Conservation (phyloP, 2,113 vertebrate genomes). For the Falcunculus frontatus region DNA sequence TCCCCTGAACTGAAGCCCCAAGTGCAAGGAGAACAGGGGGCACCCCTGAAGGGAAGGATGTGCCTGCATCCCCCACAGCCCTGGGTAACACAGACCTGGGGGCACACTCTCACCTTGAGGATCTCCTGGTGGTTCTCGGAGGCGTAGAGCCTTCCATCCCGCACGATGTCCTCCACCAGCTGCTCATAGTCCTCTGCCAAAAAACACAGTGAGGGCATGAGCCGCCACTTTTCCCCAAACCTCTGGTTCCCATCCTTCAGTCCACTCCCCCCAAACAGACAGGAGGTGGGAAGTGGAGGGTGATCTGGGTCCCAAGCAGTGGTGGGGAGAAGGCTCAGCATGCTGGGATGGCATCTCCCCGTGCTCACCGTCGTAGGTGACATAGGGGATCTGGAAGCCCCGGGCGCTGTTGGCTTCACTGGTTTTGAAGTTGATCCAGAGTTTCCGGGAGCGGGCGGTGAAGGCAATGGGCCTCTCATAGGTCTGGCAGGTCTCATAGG, state of each 20-base stretch:
- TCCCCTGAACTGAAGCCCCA: neutral
- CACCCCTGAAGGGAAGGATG: fast-evolving
- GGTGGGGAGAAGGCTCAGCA: neutral
- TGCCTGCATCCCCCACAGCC: neutral
- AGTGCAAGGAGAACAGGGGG: neutral
- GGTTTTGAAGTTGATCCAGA: conserved; percentile 98
- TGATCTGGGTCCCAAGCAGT: fast-evolving
- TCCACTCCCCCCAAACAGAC: too few relatives aligned
- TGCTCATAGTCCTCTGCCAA: conserved; percentile 93
- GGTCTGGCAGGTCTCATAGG: conserved; percentile 97
- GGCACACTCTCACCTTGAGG: conserved; percentile 80
- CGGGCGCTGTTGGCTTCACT: conserved; percentile 93
- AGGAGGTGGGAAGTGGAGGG: neutral
- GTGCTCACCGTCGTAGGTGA: conserved; percentile 90
- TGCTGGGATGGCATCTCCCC: fast-evolving
- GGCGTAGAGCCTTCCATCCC: conserved; percentile 93
- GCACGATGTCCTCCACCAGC: conserved; percentile 94
- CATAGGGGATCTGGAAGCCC: conserved; percentile 97
- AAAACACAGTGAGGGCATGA: neutral
- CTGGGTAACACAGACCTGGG: fast-evolving
- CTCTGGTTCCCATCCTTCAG: neutral
- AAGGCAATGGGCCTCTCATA: conserved; percentile 96
- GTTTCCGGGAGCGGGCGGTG: conserved; percentile 92
- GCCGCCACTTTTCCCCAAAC: neutral
- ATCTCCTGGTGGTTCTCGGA: conserved; percentile 99